phyloP scores from a whole-genome alignment of 2,888 invertebrate genomes.

The Tupiocoris notatus region DNA sequence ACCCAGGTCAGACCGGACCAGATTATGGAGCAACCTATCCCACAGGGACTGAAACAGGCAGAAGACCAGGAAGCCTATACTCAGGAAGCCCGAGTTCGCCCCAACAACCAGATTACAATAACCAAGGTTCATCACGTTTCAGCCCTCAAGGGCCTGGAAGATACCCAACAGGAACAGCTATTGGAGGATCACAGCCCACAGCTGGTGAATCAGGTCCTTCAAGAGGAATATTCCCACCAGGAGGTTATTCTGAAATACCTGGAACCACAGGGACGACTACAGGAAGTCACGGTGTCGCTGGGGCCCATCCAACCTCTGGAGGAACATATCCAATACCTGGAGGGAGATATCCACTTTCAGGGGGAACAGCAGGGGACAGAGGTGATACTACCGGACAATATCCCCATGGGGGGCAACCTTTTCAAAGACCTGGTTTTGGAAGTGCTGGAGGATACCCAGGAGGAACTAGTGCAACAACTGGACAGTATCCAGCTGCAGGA shows the following conservation, averaged over 20 bases:
- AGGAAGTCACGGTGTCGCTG: conserved; percentile 39
- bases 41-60: conserved; percentile 37
- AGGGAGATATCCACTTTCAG: not conserved
- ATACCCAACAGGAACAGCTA: not conserved
- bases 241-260: not conserved
- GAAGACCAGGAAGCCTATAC: not conserved
- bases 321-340: not conserved
- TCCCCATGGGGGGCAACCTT: conserved; percentile 1
- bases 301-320: conserved; percentile 25
- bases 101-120: too few species aligned
- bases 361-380: not conserved
- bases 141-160: conserved; percentile 12
- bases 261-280: conserved; percentile 10
- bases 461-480: conserved; percentile 21
- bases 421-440: conserved; percentile 29
- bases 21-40: conserved; percentile 40
- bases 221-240: not conserved
- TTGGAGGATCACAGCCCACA: not conserved
- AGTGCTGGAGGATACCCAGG: conserved; percentile 38
- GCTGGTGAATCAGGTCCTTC: not conserved
- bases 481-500: conserved; percentile 35
- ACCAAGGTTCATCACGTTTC: not conserved
- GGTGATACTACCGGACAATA: conserved; percentile 4
- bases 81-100: conserved; percentile 17
- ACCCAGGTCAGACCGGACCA: conserved; percentile 12